Percentiles rank a stretch among this genome's conserved stretches.
phyloP scores from a whole-genome alignment of 2,113 vertebrate species.

The Parotia lawesii region DNA sequence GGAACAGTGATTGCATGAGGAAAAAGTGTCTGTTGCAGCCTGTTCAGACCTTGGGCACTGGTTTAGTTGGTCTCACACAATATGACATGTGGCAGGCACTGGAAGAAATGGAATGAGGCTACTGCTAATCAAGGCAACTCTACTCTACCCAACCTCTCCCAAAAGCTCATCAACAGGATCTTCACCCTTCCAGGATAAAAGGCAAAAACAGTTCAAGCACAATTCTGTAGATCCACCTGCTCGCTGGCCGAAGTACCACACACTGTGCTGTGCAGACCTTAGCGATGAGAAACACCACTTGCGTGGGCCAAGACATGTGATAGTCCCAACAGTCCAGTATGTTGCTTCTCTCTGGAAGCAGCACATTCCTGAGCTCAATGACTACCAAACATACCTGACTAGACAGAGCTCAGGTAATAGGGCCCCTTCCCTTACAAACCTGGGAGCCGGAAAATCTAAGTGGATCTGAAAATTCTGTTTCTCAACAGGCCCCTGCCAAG shows the following conservation, averaged over 20 bases:
- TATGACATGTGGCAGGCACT: background rate
- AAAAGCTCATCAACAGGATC: background rate
- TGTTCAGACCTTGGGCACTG: background rate
- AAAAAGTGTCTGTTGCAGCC: background rate
- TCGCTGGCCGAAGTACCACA: background rate
- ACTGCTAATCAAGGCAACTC: background rate
- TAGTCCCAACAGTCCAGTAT: background rate
- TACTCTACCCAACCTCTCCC: background rate
- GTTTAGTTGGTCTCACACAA: background rate
- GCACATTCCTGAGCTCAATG: background rate
- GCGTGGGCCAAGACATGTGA: rapidly evolving
- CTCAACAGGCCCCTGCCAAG: background rate
- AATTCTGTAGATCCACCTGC: background rate
- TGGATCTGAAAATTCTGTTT: background rate
- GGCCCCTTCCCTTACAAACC: background rate
- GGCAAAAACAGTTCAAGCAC: background rate
- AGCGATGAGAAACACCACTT: background rate
- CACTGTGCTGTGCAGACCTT: background rate
- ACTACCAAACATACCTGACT: background rate
- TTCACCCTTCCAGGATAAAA: background rate
- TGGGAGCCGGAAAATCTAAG: background rate
- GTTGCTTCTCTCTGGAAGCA: background rate
- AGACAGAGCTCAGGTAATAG: background rate
- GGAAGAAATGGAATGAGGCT: background rate
- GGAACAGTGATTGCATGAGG: background rate